phyloP scores from a whole-genome alignment of 2,113 vertebrate species.

The Malurus elegans region DNA sequence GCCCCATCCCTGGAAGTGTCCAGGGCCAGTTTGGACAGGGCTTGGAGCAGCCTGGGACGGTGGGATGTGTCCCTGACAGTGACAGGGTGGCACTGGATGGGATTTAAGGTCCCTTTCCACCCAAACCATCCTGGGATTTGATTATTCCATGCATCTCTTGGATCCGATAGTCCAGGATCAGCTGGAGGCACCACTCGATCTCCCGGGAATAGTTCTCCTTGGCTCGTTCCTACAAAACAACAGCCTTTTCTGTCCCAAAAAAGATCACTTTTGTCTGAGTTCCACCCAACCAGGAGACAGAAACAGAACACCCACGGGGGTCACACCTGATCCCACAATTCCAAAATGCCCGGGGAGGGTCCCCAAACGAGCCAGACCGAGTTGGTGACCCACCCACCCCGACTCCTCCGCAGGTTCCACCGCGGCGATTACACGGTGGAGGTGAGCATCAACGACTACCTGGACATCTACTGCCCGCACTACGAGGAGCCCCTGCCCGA shows the following conservation, averaged over 20 bases:
- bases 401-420: slow-evolving; percentile 76
- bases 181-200: background rate
- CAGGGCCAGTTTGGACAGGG: too few relatives aligned
- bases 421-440: slow-evolving; percentile 90
- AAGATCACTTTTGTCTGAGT: background rate
- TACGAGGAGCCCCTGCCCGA: slow-evolving; percentile 82
- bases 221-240: background rate
- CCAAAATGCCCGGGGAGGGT: background rate
- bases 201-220: rapidly evolving
- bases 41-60: too few relatives aligned
- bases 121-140: background rate
- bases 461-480: slow-evolving; percentile 97
- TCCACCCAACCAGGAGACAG: background rate
- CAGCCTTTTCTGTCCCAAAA: background rate
- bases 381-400: rapidly evolving
- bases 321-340: rapidly evolving
- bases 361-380: rapidly evolving
- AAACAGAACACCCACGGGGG: rapidly evolving
- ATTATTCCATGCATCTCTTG: rapidly evolving
- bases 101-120: background rate
- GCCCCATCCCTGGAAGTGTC: too few relatives aligned
- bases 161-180: rapidly evolving
- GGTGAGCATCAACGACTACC: slow-evolving; percentile 96
- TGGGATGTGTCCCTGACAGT: too few relatives aligned
- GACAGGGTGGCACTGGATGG: too few relatives aligned